Evolutionary conservation across 1,140 invertebrate genomes (phyloP).

Genomic region (Drosophila lacteicornis): DNA sequence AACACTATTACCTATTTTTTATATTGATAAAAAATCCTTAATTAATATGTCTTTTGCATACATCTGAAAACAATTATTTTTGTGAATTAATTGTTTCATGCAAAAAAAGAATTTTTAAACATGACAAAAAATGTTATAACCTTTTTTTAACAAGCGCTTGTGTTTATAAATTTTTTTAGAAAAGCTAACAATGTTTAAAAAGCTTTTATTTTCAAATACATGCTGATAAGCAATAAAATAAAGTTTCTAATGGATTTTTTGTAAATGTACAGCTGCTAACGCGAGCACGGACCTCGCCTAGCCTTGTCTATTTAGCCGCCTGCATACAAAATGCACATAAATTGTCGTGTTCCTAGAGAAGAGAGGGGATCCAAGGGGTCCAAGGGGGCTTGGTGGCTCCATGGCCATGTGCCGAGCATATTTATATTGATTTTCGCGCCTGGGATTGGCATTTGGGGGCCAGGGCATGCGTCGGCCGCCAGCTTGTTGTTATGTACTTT

Average conservation of each 20-base stretch:
- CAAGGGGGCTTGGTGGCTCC: slow-evolving; percentile 16
- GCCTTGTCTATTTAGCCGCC: slow-evolving; percentile 80
- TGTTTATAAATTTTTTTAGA: neutral
- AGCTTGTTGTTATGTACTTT: slow-evolving; percentile 82
- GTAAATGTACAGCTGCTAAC: slow-evolving; percentile 12
- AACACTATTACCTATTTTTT: too few relatives aligned
- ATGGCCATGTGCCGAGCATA: slow-evolving; percentile 69
- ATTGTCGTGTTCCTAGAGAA: slow-evolving; percentile 66
- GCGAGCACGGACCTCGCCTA: slow-evolving; percentile 36
- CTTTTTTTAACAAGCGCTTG: neutral
- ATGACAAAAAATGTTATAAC: neutral
- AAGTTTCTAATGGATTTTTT: slow-evolving; percentile 7
- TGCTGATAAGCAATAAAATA: slow-evolving; percentile 16
- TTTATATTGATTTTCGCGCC: slow-evolving; percentile 83
- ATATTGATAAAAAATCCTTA: too few relatives aligned
- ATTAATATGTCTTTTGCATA: too few relatives aligned
- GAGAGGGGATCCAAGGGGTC: neutral
- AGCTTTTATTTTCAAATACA: neutral
- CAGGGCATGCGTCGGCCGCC: slow-evolving; percentile 37
- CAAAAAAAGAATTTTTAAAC: too few relatives aligned
- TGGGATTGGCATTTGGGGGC: slow-evolving; percentile 62
- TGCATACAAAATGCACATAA: slow-evolving; percentile 82
- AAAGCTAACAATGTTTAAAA: neutral
- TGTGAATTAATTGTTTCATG: too few relatives aligned
- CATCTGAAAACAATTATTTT: too few relatives aligned